Percentiles rank a stretch among this genome's conserved stretches.
phyloP scores from a whole-genome alignment of 2,113 vertebrate genomes.

The Numenius arquata region DNA sequence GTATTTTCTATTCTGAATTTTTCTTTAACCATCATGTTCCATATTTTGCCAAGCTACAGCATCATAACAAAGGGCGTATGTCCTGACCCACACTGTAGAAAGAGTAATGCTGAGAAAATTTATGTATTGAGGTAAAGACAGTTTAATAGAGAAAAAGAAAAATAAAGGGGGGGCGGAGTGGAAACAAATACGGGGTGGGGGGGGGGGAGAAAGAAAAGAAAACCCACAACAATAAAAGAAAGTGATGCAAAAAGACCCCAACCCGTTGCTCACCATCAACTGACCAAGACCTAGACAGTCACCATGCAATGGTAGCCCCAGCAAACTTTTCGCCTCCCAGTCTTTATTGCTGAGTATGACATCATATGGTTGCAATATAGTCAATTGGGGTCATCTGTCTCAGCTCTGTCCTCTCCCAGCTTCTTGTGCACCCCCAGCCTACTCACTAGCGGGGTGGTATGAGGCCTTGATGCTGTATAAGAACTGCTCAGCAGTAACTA shows the following conservation, averaged over 20 bases:
- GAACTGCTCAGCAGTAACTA: rapidly evolving
- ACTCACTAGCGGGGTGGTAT: rapidly evolving
- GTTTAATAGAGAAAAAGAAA: background rate
- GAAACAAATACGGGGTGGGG: too few relatives aligned
- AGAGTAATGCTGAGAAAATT: background rate
- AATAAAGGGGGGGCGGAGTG: too few relatives aligned
- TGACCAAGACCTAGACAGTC: background rate
- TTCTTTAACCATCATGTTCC: background rate
- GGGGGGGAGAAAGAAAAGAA: rapidly evolving
- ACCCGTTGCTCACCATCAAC: background rate
- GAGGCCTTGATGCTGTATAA: background rate
- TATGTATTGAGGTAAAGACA: background rate
- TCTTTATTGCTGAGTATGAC: background rate
- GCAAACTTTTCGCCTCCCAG: background rate
- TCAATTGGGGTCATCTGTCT: background rate
- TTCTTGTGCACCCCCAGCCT: background rate
- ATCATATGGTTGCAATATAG: rapidly evolving
- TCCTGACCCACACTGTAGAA: background rate
- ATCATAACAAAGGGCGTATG: background rate
- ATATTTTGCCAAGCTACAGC: background rate
- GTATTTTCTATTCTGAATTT: background rate
- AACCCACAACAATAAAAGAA: background rate
- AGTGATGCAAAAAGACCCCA: rapidly evolving
- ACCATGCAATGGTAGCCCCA: background rate
- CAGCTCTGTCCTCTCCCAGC: background rate